phyloP scores from a whole-genome alignment of 2,888 invertebrate genomes.

The Mystacides longicornis region DNA sequence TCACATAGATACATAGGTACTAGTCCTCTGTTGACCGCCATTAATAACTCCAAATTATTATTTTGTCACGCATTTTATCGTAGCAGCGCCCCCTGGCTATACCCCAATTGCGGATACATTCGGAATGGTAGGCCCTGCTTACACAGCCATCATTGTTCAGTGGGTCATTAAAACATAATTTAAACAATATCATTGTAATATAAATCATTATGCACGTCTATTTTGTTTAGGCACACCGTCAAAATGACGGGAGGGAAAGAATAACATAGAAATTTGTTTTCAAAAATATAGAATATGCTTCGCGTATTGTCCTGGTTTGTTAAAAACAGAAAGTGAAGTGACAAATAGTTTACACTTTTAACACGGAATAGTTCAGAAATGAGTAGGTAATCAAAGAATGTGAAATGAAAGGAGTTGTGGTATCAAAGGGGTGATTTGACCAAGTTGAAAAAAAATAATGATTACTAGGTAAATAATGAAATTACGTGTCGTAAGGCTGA shows the following conservation, averaged over 20 bases:
- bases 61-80: neutral
- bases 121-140: neutral
- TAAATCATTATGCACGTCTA: neutral
- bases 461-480: too few species aligned
- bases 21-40: neutral
- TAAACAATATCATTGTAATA: too few species aligned
- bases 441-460: too few species aligned
- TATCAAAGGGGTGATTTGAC: too few species aligned
- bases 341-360: too few species aligned
- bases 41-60: neutral
- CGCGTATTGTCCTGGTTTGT: too few species aligned
- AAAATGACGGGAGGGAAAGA: neutral
- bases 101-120: neutral
- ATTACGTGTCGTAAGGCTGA: too few species aligned
- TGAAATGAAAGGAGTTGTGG: too few species aligned
- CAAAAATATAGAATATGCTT: neutral
- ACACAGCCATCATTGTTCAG: neutral
- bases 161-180: neutral
- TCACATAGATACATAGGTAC: too few species aligned
- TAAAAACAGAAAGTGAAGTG: too few species aligned
- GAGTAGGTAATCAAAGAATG: too few species aligned
- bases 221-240: neutral
- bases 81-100: neutral
- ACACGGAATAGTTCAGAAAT: too few species aligned
- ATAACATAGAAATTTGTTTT: neutral